These are phyloP conservation scores for Danio albolineatus DNA, from an alignment of 2,797 vertebrate species.

Conservation along the genomic window DNA sequence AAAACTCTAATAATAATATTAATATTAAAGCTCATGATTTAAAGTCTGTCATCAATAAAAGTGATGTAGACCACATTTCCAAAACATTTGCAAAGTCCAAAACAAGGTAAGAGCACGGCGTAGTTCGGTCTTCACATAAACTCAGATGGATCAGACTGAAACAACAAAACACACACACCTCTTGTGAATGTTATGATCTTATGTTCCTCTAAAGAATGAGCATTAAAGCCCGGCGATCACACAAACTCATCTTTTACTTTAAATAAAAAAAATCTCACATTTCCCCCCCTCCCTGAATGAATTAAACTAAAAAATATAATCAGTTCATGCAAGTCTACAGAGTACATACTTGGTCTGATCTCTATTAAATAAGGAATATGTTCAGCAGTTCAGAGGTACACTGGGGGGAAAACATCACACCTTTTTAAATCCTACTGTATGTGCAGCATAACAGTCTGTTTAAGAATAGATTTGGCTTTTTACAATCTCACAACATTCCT, in stretches of 20 bases:
- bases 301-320: conserved; percentile 71
- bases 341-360: conserved; percentile 45
- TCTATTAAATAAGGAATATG: conserved; percentile 58
- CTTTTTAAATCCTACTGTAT: conserved; percentile 33
- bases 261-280: conserved; percentile 64
- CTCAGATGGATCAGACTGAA: conserved; percentile 50
- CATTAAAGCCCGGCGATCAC: conserved; percentile 75
- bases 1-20: conserved; percentile 40
- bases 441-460: conserved; percentile 44
- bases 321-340: conserved; percentile 45
- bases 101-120: conserved; percentile 57
- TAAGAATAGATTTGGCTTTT: conserved; percentile 21
- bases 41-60: conserved; percentile 62
- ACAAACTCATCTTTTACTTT: conserved; percentile 60
- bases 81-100: conserved; percentile 60
- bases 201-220: conserved; percentile 67
- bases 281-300: conserved; percentile 54
- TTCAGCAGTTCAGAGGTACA: conserved; percentile 66
- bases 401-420: conserved; percentile 25
- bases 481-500: conserved; percentile 30
- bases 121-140: conserved; percentile 57
- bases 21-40: conserved; percentile 48
- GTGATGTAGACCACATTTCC: conserved; percentile 54
- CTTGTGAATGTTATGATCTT: too few species aligned
- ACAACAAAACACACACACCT: conserved; percentile 57